A percentile compares a stretch with the other conserved stretches of the same genome.
These are phyloP conservation scores for Drosophila quadrilineata DNA, from an alignment of 1,140 invertebrate genomes.

Conservation along the genomic window DNA sequence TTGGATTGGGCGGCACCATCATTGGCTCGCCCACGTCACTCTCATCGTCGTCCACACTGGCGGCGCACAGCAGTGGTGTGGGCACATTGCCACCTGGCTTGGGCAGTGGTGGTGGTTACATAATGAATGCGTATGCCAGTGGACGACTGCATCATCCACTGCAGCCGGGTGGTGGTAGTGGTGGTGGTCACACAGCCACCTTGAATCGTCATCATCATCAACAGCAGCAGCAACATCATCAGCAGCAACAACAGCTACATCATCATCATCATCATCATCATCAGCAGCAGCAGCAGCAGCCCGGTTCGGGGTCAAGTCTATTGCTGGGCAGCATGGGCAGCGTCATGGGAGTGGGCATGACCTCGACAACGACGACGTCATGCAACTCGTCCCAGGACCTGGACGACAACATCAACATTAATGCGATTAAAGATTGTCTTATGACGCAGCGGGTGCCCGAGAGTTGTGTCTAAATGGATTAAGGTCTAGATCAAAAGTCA, in stretches of 20 bases:
- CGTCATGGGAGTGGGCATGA: constrained; percentile 59
- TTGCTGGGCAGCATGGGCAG: constrained; percentile 66
- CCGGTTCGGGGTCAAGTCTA: constrained; percentile 65
- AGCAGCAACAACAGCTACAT: constrained; percentile 47
- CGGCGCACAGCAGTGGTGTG: constrained; percentile 59
- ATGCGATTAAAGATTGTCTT: constrained; percentile 80
- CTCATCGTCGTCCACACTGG: constrained; percentile 57
- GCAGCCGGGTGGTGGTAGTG: constrained; percentile 30
- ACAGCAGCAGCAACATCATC: constrained; percentile 46
- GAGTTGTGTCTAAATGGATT: constrained; percentile 66
- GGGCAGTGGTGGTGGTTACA: constrained; percentile 69
- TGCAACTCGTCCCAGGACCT: constrained; percentile 78
- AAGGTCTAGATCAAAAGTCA: not conserved
- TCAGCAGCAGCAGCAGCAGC: constrained; percentile 35
- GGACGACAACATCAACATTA: constrained; percentile 80
- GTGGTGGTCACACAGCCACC: constrained; percentile 46
- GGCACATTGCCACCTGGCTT: constrained; percentile 70
- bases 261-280: constrained; percentile 47
- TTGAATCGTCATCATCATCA: constrained; percentile 65
- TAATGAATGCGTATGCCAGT: constrained; percentile 62
- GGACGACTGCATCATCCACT: constrained; percentile 54
- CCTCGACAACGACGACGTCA: constrained; percentile 68
- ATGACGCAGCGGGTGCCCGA: constrained; percentile 80
- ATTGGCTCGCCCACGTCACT: constrained; percentile 69
- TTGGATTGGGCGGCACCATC: constrained; percentile 52